Conservation (phyloP, 2,888 invertebrate genomes). For the Aphidoletes aphidimyza region DNA sequence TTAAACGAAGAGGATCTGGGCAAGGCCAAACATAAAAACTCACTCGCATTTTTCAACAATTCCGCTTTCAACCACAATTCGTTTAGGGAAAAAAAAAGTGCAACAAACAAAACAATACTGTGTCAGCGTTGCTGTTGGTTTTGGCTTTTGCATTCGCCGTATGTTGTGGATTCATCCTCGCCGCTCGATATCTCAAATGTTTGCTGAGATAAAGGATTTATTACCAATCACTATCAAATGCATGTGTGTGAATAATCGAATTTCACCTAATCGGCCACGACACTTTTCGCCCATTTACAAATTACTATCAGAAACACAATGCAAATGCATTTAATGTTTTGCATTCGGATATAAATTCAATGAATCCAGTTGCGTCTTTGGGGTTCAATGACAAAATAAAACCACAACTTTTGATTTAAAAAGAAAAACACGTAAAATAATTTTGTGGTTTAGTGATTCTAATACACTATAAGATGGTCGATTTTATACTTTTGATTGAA, state of each 20-base stretch:
- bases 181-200: background rate
- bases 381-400: too few relatives aligned
- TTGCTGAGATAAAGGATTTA: background rate
- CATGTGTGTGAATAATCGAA: slow-evolving; percentile 8
- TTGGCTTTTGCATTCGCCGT: background rate
- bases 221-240: slow-evolving; percentile 10
- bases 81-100: too few relatives aligned
- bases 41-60: slow-evolving; percentile 4
- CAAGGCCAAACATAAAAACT: background rate
- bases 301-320: background rate
- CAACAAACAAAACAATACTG: too few relatives aligned
- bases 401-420: too few relatives aligned
- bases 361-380: too few relatives aligned
- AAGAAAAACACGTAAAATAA: too few relatives aligned
- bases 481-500: too few relatives aligned
- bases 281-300: slow-evolving; percentile 9
- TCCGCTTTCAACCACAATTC: background rate
- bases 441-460: too few relatives aligned
- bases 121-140: background rate
- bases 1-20: too few relatives aligned
- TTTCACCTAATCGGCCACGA: slow-evolving; percentile 28
- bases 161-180: slow-evolving; percentile 1
- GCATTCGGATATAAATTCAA: too few relatives aligned
- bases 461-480: too few relatives aligned
- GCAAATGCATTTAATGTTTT: background rate